Percentiles rank a stretch among this genome's conserved stretches.
phyloP scores from a whole-genome alignment of 1,140 invertebrate genomes.

The Eubasilissa regina region DNA sequence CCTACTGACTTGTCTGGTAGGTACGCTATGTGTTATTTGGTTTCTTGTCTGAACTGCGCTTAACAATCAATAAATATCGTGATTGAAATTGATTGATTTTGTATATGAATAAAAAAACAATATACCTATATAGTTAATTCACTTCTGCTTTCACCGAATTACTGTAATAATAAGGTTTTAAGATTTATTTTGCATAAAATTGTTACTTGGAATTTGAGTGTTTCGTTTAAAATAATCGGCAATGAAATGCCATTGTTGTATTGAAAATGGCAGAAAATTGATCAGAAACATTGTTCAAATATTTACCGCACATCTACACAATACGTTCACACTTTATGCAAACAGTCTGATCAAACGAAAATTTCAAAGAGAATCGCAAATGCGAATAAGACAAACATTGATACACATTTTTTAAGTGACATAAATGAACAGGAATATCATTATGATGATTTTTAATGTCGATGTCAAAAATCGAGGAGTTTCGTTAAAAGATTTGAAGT shows the following conservation, averaged over 20 bases:
- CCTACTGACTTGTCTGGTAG: no score
- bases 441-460: neutral
- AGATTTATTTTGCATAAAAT: no score
- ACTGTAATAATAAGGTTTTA: no score
- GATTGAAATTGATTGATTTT: no score
- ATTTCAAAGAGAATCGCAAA: slow-evolving; percentile 1
- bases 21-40: no score
- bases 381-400: neutral
- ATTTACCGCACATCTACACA: neutral
- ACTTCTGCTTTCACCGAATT: no score
- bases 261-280: neutral
- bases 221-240: neutral
- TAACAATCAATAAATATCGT: no score
- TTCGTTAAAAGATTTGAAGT: neutral
- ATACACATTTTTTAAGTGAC: slow-evolving; percentile 6
- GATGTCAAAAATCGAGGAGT: slow-evolving; percentile 11
- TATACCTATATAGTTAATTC: no score
- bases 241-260: neutral
- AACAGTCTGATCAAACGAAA: slow-evolving; percentile 19
- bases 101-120: no score
- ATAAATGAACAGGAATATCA: neutral
- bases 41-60: no score
- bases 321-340: neutral
- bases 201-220: no score
- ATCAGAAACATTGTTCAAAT: slow-evolving; percentile 15